Evolutionary conservation across 2,888 invertebrate species (phyloP).

Genomic region (Lasiommata megera): DNA sequence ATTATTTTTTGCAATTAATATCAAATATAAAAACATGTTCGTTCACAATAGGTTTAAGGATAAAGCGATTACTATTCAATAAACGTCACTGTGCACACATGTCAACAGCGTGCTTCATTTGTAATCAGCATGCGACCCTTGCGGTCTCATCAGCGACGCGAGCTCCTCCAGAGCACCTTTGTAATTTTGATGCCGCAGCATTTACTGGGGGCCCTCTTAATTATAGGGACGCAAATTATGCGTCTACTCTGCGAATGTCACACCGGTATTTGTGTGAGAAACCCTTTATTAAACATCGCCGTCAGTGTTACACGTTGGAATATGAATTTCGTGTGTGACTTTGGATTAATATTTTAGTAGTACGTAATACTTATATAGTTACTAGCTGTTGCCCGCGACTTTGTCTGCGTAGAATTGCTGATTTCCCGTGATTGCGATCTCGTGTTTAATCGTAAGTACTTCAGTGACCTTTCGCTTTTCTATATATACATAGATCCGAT

Average conservation of each 20-base stretch:
- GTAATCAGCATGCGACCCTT: conserved; percentile 49
- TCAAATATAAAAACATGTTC: too few species aligned
- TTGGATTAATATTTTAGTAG: neutral
- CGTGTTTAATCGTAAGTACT: too few species aligned
- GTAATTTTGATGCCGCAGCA: conserved; percentile 49
- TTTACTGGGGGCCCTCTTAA: conserved; percentile 42
- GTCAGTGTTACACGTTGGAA: neutral
- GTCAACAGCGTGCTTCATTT: conserved; percentile 42
- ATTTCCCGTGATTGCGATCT: too few species aligned
- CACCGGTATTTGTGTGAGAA: conserved; percentile 23
- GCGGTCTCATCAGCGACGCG: conserved; percentile 51
- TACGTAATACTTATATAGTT: too few species aligned
- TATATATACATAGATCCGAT: too few species aligned
- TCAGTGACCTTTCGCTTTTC: too few species aligned
- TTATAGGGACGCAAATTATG: conserved; percentile 47
- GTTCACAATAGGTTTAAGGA: neutral
- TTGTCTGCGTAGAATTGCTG: too few species aligned
- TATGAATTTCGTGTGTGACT: neutral
- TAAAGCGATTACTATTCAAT: neutral
- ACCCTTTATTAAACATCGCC: conserved; percentile 4
- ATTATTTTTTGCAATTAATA: too few species aligned
- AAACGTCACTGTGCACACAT: conserved; percentile 26
- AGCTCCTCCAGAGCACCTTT: conserved; percentile 48
- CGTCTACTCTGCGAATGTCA: conserved; percentile 23
- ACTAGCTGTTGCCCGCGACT: too few species aligned